Conservation (phyloP, 2,888 invertebrate genomes). For the Orthosia gracilis region DNA sequence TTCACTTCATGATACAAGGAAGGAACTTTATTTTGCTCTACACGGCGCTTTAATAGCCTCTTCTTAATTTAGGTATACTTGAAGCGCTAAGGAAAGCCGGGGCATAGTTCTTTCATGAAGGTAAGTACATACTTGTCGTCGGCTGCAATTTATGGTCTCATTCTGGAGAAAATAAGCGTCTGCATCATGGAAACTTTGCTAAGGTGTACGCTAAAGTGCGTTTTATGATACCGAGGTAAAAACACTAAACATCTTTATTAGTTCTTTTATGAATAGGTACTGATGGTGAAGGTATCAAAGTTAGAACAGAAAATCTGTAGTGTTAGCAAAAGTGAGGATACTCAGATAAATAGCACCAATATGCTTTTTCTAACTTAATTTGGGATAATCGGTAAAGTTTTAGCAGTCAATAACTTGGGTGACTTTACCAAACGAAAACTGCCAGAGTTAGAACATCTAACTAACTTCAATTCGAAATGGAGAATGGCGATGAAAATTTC, state of each 20-base stretch:
- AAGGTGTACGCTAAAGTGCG: slow-evolving; percentile 54
- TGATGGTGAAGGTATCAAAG: not conserved
- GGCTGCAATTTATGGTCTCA: slow-evolving; percentile 80
- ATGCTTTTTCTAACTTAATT: slow-evolving; percentile 39
- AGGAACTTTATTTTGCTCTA: slow-evolving; percentile 33
- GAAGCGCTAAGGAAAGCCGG: slow-evolving; percentile 54
- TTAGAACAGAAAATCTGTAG: not conserved
- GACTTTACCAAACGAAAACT: slow-evolving; percentile 14
- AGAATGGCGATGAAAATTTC: slow-evolving; percentile 22
- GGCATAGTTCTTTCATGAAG: slow-evolving; percentile 62
- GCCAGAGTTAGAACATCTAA: slow-evolving; percentile 8
- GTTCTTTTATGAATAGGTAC: slow-evolving; percentile 15
- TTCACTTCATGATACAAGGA: slow-evolving; percentile 24
- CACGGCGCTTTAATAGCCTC: slow-evolving; percentile 42
- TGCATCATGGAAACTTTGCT: slow-evolving; percentile 68
- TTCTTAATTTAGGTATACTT: slow-evolving; percentile 60
- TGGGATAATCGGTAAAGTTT: slow-evolving; percentile 35
- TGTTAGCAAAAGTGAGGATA: not conserved
- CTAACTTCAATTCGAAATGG: slow-evolving; percentile 25
- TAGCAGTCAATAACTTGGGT: slow-evolving; percentile 33
- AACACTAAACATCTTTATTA: slow-evolving; percentile 12
- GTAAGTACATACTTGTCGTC: slow-evolving; percentile 72
- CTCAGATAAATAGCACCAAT: slow-evolving; percentile 14
- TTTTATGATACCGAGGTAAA: slow-evolving; percentile 19
- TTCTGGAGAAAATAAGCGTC: slow-evolving; percentile 76